Base-by-base conservation (phyloP, 2,113 vertebrate species). In the Nanorana parkeri region DNA sequence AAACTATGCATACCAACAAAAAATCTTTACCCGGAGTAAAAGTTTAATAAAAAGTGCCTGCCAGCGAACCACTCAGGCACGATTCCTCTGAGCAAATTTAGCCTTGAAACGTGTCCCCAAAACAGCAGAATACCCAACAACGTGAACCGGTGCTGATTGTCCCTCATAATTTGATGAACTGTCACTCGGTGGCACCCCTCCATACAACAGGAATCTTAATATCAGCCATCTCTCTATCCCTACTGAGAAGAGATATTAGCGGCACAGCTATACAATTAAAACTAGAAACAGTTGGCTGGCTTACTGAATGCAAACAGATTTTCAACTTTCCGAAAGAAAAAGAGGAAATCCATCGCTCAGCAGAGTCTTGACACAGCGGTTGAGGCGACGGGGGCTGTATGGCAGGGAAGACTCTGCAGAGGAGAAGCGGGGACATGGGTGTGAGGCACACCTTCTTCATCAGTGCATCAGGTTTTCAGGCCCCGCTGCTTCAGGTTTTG, bases 231-330 rank as follows among this genome's bases (percentile, higher is more conserved):
- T 47, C 41, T 47, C 41, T 47, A 47, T 47, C 32, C 73, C 60
- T 60, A 76, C 73, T 63, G 73, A 63, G 73, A 54, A 76, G 73
- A 47, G 41, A 76, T 63, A 76, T 76, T 76, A 76, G 36, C n/a
- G 15, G 56, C 73, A 76, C 73, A 76, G 73, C 73, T 24, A 76
- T 41, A 76, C 73, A 63, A 76, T 76, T 76, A 76, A 76, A 61
- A 76, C 73, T 47, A 17, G 72, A 75, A 58, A 63, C 73, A 76
- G 28, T 76, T 76, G 73, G 73, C 73, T 76, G 63, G 73, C 41
- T 76, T 63, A 63, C 73, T 76, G 63, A 76, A 47, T 63, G 56
- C 73, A 56, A 63, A 76, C 73, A 76, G 73, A 76, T 76, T 76
- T 76, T 47, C 26, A 76, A 63, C 56, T 32, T 63, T n/a, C 56